Percentiles rank a stretch among this genome's conserved stretches.
Evolutionary conservation across 2,113 vertebrate species (phyloP).

Genomic region (Eudyptes chrysolophus): DNA sequence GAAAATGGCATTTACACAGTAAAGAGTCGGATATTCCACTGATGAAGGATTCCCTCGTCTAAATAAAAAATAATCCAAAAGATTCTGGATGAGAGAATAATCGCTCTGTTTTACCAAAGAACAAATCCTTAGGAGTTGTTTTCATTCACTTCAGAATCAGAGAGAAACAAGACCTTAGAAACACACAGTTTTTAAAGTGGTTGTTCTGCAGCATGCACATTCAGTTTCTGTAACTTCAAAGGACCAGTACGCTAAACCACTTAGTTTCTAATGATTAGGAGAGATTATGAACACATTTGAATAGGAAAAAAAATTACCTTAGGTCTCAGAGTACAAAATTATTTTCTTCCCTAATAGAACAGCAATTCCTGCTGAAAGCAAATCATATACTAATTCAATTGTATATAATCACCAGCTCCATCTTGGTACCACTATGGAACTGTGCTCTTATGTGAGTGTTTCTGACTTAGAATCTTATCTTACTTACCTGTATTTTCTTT

Average conservation of each 20-base stretch:
- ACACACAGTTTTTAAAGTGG: not conserved
- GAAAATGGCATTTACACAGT: not conserved
- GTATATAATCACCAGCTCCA: not conserved
- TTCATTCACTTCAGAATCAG: not conserved
- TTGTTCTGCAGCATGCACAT: not conserved
- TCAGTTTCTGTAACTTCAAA: not conserved
- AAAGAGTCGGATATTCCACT: not conserved
- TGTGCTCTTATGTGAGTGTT: not conserved
- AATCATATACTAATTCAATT: not conserved
- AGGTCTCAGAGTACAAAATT: not conserved
- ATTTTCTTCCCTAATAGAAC: not conserved
- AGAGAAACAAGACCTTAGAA: not conserved
- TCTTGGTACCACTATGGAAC: not conserved
- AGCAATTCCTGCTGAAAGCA: not conserved
- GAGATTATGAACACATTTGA: not conserved
- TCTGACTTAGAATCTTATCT: not conserved
- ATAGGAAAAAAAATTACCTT: not conserved
- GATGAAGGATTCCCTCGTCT: not conserved
- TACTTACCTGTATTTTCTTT: not conserved
- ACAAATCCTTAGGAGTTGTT: not conserved
- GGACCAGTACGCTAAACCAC: not conserved
- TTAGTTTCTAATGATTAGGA: not conserved
- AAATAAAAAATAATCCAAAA: not conserved
- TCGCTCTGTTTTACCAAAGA: not conserved
- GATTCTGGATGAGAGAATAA: not conserved